Evolutionary conservation across 2,797 vertebrate species (phyloP).

Genomic region (Atherinosoma microstoma): DNA sequence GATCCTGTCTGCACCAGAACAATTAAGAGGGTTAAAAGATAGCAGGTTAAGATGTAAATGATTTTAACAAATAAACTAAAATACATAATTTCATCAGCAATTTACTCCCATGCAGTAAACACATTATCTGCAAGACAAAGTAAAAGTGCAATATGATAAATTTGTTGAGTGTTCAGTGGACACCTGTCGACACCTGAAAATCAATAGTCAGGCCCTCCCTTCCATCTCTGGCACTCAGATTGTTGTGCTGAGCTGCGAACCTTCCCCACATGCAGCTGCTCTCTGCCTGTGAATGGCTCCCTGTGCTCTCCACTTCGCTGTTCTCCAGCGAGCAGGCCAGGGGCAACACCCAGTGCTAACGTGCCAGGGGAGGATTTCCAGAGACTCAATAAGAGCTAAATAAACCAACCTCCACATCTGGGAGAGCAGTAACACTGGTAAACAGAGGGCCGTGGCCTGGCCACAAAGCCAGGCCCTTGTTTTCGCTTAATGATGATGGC

Average conservation of each 20-base stretch:
- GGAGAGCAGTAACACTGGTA: conserved; percentile 66
- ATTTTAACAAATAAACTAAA: conserved; percentile 12
- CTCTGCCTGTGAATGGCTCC: conserved; percentile 63
- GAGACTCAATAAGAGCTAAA: conserved; percentile 74
- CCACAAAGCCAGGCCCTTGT: conserved; percentile 61
- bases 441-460: conserved; percentile 58
- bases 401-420: conserved; percentile 80
- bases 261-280: conserved; percentile 65
- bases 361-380: conserved; percentile 83
- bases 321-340: conserved; percentile 57
- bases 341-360: conserved; percentile 73
- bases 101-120: neutral
- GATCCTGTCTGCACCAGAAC: conserved; percentile 3
- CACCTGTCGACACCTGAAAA: conserved; percentile 36
- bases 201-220: conserved; percentile 16
- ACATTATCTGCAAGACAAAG: neutral
- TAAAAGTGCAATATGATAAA: conserved; percentile 1
- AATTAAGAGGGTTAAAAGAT: conserved; percentile 3
- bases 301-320: conserved; percentile 52
- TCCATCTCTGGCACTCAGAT: conserved; percentile 34
- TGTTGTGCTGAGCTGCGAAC: conserved; percentile 50
- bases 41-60: conserved; percentile 2
- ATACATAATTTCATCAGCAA: conserved; percentile 14
- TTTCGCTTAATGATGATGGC: conserved; percentile 68
- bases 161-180: conserved; percentile 9